Percentiles rank a stretch among this genome's conserved stretches.
These are phyloP conservation scores for Apis dorsata DNA, from an alignment of 1,140 invertebrate genomes.

Conservation along the genomic window DNA sequence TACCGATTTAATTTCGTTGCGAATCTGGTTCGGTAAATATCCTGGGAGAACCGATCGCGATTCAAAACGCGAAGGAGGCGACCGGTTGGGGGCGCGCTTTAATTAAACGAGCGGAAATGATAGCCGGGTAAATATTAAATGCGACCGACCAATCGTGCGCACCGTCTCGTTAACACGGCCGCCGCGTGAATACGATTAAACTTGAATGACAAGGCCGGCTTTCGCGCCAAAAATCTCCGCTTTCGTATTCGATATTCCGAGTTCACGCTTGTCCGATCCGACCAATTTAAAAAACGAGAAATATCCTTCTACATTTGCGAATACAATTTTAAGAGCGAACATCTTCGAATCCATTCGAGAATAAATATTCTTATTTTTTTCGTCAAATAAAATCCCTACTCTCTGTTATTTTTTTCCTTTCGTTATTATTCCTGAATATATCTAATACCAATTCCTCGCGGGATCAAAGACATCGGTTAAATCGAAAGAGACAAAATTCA, in stretches of 20 bases:
- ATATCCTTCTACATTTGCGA: too few relatives aligned
- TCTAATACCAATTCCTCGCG: too few relatives aligned
- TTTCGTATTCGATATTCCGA: neutral
- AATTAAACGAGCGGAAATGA: constrained; percentile 66
- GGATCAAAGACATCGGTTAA: neutral
- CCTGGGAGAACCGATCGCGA: constrained; percentile 58
- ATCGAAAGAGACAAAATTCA: neutral
- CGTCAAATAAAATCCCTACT: too few relatives aligned
- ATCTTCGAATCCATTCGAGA: too few relatives aligned
- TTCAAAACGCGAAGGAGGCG: constrained; percentile 46
- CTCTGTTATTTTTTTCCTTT: too few relatives aligned
- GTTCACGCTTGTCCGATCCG: constrained; percentile 1
- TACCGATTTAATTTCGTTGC: constrained; percentile 64
- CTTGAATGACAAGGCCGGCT: constrained; percentile 43
- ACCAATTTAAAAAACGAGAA: neutral
- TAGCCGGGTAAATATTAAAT: constrained; percentile 64
- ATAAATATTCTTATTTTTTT: too few relatives aligned
- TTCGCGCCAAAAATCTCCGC: neutral
- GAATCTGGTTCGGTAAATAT: constrained; percentile 63
- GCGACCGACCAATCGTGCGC: constrained; percentile 41
- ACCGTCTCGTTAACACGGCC: constrained; percentile 60
- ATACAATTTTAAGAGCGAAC: too few relatives aligned
- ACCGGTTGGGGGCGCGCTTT: constrained; percentile 42
- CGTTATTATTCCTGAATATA: too few relatives aligned
- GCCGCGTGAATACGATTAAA: constrained; percentile 63